Percentiles rank a stretch among this genome's conserved stretches.
Conservation (phyloP, 2,797 vertebrate species). For the Sparus aurata region DNA sequence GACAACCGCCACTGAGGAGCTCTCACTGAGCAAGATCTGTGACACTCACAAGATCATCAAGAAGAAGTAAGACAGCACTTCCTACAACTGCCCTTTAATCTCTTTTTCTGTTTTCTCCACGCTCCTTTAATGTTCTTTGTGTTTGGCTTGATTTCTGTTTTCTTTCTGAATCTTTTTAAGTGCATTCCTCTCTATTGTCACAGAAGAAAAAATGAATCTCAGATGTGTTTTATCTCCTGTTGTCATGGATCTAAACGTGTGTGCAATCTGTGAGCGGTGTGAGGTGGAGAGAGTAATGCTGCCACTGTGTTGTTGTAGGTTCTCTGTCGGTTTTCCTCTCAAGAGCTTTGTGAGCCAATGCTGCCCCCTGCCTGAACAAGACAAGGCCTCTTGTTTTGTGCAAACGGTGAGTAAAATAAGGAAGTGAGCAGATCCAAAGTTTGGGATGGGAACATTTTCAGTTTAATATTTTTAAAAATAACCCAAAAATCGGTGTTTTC, state of each 20-base stretch:
- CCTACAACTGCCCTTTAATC: background rate
- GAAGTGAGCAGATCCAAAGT: background rate
- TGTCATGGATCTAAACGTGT: background rate
- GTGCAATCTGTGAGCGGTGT: background rate
- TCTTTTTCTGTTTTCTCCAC: background rate
- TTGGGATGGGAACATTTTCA: background rate
- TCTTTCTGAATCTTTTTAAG: background rate
- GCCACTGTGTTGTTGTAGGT: conserved; percentile 60
- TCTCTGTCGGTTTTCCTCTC: conserved; percentile 65
- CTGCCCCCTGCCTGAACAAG: conserved; percentile 71
- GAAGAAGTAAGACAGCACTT: conserved; percentile 72
- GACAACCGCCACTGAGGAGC: conserved; percentile 10
- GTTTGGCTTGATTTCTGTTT: background rate
- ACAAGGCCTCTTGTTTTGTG: conserved; percentile 64
- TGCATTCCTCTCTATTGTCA: background rate
- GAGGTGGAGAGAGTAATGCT: background rate
- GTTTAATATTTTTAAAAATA: background rate
- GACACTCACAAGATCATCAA: conserved; percentile 66
- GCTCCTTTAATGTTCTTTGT: background rate
- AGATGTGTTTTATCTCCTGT: background rate
- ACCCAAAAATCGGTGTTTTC: background rate
- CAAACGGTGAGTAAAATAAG: conserved; percentile 68
- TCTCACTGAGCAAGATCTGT: conserved; percentile 72
- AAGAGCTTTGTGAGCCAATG: conserved; percentile 73
- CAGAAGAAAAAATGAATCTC: background rate